Base-by-base conservation (phyloP, 1,140 invertebrate species). In the Macrosteles quadrilineatus region DNA sequence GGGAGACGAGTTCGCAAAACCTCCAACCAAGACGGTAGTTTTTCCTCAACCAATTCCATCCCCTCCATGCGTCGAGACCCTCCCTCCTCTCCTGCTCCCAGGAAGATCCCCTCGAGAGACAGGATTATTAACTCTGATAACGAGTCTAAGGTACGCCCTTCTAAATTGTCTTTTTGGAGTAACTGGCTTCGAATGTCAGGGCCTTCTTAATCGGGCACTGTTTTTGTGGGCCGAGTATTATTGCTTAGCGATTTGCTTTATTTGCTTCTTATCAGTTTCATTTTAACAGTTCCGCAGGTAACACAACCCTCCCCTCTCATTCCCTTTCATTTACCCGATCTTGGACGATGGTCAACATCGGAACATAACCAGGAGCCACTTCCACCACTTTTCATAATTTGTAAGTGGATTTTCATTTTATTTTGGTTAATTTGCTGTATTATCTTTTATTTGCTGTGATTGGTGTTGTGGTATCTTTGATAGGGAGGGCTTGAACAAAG, bases 141-240 rank as follows among this genome's bases (percentile, higher is more conserved):
- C 77, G 84, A 80, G 79, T 83, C 84, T 80, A 89, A 88, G 87
- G 87, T 89, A 88, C 86, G 87, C 82, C 81, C 86, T 77, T 79
- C 83, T 76, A 87, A 85, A 81, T 83, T 84, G 78, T 84, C 82
- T 79, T 86, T 88, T 81, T 87, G 87, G 86, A 86, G 78, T 79
- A 83, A 80, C 82, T 88, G 86, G 86, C 83, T 88, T 64, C 68
- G 68, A 59, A 59, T 59, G 68, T 69, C 68, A 31, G 40, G 68
- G 57, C 68, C 68, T 40, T 63, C 68, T 9, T 69, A 47, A 36
- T 64, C 43, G 25, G 62, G 21, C 27, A 32, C 30, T 32, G 31
- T 69, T 11, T 57, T 23, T 53, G 53, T 59, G 25, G 53, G 36
- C n/a, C 29, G 29, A 62, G 23, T 47, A 43, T n/a, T 66, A 43